phyloP scores from a whole-genome alignment of 2,888 invertebrate species.

The Tinea trinotella region DNA sequence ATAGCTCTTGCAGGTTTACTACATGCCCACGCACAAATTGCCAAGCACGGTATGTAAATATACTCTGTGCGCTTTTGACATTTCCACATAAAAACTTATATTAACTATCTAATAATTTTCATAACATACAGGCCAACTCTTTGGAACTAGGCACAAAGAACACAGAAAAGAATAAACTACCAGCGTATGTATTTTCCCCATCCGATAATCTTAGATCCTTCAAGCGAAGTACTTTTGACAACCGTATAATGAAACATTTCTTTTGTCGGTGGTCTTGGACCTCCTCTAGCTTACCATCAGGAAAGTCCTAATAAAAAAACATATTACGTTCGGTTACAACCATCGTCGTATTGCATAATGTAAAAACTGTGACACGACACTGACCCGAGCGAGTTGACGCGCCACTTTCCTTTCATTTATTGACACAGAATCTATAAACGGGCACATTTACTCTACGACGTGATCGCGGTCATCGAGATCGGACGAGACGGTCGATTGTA shows the following conservation, averaged over 20 bases:
- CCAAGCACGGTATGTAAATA: neutral
- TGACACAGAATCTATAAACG: conserved; percentile 62
- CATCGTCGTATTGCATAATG: conserved; percentile 52
- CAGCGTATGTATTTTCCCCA: too few species aligned
- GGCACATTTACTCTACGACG: conserved; percentile 38
- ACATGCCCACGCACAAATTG: conserved; percentile 6
- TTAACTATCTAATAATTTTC: too few species aligned
- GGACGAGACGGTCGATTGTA: conserved; percentile 12
- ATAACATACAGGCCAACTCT: too few species aligned
- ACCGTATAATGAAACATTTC: too few species aligned
- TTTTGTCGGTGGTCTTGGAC: too few species aligned
- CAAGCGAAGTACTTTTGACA: too few species aligned
- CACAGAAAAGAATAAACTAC: too few species aligned
- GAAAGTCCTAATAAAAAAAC: too few species aligned
- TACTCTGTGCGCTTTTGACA: neutral
- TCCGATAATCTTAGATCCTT: too few species aligned
- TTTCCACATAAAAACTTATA: neutral
- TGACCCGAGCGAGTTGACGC: conserved; percentile 57
- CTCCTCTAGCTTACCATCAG: too few species aligned
- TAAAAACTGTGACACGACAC: conserved; percentile 54
- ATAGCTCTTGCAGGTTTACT: conserved; percentile 2
- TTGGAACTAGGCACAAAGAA: too few species aligned
- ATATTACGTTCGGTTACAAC: too few species aligned
- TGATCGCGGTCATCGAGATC: conserved; percentile 31
- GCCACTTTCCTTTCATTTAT: conserved; percentile 69